Conservation (phyloP, 2,113 vertebrate genomes). For the Oreotragus oreotragus region DNA sequence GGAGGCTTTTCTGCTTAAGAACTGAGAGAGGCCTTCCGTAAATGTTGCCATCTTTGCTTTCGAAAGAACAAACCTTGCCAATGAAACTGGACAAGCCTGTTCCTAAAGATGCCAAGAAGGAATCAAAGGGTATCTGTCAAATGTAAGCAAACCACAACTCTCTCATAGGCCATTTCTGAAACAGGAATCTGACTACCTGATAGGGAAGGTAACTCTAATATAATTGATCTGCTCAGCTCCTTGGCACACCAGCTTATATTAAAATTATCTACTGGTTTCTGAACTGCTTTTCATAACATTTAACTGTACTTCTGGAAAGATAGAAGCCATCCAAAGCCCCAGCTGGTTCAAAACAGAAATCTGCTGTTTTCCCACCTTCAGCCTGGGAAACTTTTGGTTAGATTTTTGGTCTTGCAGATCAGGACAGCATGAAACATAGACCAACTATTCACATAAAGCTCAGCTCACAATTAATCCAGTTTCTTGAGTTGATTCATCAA, state of each 20-base stretch:
- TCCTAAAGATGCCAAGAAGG: constrained; percentile 47
- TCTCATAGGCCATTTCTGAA: not conserved
- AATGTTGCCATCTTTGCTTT: constrained; percentile 23
- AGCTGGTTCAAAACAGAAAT: not conserved
- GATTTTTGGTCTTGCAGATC: not conserved
- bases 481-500: constrained; percentile 47
- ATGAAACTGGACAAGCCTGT: constrained; percentile 67
- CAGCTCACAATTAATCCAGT: not conserved
- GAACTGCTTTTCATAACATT: not conserved
- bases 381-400: not conserved
- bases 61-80: constrained; percentile 50
- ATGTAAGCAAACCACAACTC: not conserved
- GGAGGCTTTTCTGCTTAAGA: not conserved
- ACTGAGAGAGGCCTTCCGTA: not conserved
- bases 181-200: not conserved
- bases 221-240: not conserved
- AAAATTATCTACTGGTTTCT: not conserved
- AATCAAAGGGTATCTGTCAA: constrained; percentile 55
- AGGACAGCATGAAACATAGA: not conserved
- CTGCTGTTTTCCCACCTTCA: not conserved
- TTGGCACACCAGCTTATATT: not conserved
- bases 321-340: not conserved
- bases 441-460: not conserved
- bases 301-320: not conserved
- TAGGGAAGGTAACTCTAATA: not conserved